Conservation (phyloP, 2,888 invertebrate species). For the Hydriomena furcata region DNA sequence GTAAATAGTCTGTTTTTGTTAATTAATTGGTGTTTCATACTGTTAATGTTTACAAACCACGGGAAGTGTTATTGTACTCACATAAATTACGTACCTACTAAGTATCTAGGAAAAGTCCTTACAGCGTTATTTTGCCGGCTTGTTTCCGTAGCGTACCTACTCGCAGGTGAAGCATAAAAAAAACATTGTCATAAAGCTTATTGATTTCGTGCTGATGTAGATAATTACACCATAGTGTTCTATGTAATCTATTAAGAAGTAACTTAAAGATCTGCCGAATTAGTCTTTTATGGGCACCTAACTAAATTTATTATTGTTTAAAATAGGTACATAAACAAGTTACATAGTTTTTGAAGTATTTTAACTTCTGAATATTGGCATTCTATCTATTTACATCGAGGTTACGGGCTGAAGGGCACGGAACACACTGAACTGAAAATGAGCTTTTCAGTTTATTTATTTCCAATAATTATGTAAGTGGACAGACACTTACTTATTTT, state of each 20-base stretch:
- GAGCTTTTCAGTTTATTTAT: constrained; percentile 35
- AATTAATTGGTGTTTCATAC: constrained; percentile 74
- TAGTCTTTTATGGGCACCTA: constrained; percentile 71
- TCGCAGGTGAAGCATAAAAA: constrained; percentile 12
- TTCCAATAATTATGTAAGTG: constrained; percentile 1
- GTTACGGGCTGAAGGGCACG: constrained; percentile 48
- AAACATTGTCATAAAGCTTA: constrained; percentile 31
- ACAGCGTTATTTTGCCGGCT: constrained; percentile 34
- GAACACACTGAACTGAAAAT: constrained; percentile 34
- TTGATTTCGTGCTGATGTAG: constrained; percentile 47
- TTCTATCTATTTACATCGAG: constrained; percentile 57
- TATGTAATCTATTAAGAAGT: constrained; percentile 56
- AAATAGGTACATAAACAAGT: constrained; percentile 42
- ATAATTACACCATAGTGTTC: constrained; percentile 70
- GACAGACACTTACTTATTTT: neutral
- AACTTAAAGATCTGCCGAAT: constrained; percentile 74
- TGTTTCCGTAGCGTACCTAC: constrained; percentile 24
- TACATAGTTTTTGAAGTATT: constrained; percentile 69
- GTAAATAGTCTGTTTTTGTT: constrained; percentile 78
- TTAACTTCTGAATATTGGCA: constrained; percentile 58
- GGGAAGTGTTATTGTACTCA: constrained; percentile 46
- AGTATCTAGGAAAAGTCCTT: constrained; percentile 26
- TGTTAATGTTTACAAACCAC: constrained; percentile 73
- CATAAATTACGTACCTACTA: constrained; percentile 39
- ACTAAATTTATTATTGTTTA: constrained; percentile 46